Base-by-base conservation (phyloP, 2,888 invertebrate species). In the Luperina testacea region DNA sequence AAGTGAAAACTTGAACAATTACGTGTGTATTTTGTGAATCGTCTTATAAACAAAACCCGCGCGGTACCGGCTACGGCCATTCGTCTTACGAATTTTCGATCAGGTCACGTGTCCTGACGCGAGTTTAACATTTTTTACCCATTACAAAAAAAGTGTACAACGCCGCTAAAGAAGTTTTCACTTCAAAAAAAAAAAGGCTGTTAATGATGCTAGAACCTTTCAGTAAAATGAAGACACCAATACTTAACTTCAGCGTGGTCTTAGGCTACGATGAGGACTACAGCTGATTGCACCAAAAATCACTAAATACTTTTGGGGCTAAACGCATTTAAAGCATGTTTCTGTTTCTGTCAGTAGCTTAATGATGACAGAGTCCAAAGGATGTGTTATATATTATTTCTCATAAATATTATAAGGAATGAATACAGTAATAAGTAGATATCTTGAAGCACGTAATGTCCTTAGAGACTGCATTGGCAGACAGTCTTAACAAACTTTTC, bases 401-500 rank as follows among this genome's bases (percentile, higher is more conserved):
- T 57, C 63, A 20, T 69, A 69, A 59, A 38, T 38, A 45, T 15
- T 53, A 45, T 27, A 2, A 17, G 38, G 1, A 38, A 78, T 17
- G 3, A 48, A 65, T 64, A 71, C 48, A 2, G 27, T 71, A 42
- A 51, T 59, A 48, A 48, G 4, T 63, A 63, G 42, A 53, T 32
- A 70, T 67, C 57, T 63, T n/a, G 48, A 67, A 77, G 51, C 63
- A 53, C 17, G 48, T 68, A 27, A 63, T 17, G n/a, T 65, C 64
- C 65, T 73, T 27, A 63, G 83, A 71, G 72, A 80, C 15, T 84
- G 42, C 51, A 76, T 70, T 80, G 48, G 63, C 53, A 76, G 65
- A 65, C 20, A 63, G 67, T 20, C 20, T 27, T 75, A 75, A 84
- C 27, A 84, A 64, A 84, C 38, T 84, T 84, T 84, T 80, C 68